phyloP scores from a whole-genome alignment of 2,888 invertebrate species.

The Eucera pruinosa region DNA sequence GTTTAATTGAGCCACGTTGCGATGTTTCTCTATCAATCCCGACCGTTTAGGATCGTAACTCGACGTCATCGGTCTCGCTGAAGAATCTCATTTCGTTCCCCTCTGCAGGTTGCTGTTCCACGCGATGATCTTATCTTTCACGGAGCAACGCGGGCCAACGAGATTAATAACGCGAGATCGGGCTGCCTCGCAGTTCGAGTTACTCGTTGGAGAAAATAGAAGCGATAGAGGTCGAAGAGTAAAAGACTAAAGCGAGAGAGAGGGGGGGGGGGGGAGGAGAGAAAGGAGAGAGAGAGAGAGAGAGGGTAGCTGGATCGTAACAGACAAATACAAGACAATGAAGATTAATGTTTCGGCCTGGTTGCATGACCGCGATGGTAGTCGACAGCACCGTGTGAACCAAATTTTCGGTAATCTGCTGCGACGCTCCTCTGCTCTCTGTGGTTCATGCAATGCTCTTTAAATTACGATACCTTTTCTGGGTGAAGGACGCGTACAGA shows the following conservation, averaged over 20 bases:
- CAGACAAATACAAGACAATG: constrained; percentile 80
- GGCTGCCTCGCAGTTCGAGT: constrained; percentile 35
- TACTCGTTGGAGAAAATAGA: constrained; percentile 38
- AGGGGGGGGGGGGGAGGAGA: constrained; percentile 1
- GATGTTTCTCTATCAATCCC: constrained; percentile 51
- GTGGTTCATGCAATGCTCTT: background rate
- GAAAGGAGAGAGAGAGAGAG: constrained; percentile 18
- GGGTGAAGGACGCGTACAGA: background rate
- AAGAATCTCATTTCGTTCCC: constrained; percentile 36
- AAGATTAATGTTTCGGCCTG: constrained; percentile 77
- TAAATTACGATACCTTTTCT: background rate
- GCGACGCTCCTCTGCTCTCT: constrained; percentile 12
- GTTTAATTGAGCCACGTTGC: constrained; percentile 40
- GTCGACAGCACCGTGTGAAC: constrained; percentile 61
- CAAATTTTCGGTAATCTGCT: constrained; percentile 48
- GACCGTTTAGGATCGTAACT: constrained; percentile 41
- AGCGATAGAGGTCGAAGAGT: constrained; percentile 23
- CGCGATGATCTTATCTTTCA: constrained; percentile 67
- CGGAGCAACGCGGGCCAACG: constrained; percentile 39
- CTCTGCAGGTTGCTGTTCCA: constrained; percentile 49
- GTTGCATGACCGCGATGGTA: constrained; percentile 48
- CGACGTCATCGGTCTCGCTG: constrained; percentile 43
- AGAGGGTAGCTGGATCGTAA: constrained; percentile 58
- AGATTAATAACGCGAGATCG: constrained; percentile 72
- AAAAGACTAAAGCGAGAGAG: constrained; percentile 24